Base-by-base conservation (phyloP, 2,113 vertebrate species). In the Alectura lathami region DNA sequence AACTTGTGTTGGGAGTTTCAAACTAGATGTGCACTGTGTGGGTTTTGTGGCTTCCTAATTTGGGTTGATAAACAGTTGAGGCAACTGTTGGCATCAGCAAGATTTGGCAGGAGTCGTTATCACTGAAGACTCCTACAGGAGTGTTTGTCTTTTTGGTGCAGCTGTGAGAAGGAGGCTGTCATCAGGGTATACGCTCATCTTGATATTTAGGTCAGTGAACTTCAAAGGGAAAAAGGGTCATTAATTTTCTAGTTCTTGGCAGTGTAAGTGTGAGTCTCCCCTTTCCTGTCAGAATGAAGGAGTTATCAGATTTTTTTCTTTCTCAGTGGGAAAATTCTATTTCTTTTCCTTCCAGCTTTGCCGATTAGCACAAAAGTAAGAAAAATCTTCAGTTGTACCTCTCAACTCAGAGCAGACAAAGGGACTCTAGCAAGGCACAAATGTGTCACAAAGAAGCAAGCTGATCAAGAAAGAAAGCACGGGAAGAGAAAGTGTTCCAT, bases 181-280 rank as follows among this genome's bases (percentile, higher is more conserved):
- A 48, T 56, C 36, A 85, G 24, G 13, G 23, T 51, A 13, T 66
- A 45, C 66, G 17, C 13, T 91, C 11, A 38, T 91, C 72, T 73
- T 85, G 29, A 30, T 91, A 85, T 93, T 87, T 93, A 93, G 70
- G 87, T 29, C 57, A 73, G 34, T 66, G 62, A 93, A 84, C 45
- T 83, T 91, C 79, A 88, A 91, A 91, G 48, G 64, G 43, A 69
- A 91, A 89, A 87, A 76, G 14, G 24, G 45, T 88, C 48, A 91
- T 95, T 93, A 76, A 83, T 94, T 93, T 95, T 87, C 60, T 73
- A 48, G 34, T 47, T 85, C 38, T 95, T 72, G 53, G 17, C 57
- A 89, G 13, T 40, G 3, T 47, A 76, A 76, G 27, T 57, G 45
- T 83, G 24, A 93, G 23, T 36, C 9, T 89, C 16, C 17, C 14